Percentiles rank a stretch among this genome's conserved stretches.
phyloP scores from a whole-genome alignment of 2,888 invertebrate genomes.

The Philereme vetulata region DNA sequence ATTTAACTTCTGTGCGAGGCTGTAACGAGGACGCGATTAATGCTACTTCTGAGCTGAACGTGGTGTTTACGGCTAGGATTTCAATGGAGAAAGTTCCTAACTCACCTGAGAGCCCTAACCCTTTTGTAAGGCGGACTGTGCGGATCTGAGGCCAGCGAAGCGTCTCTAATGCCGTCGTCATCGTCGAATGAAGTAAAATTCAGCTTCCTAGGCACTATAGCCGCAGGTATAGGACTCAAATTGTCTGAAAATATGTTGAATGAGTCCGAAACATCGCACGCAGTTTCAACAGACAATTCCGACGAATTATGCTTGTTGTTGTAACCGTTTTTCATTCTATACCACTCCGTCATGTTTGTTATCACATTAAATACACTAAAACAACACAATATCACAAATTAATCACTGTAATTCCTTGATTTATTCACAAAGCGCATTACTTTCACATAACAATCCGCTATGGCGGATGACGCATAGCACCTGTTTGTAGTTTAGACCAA shows the following conservation, averaged over 20 bases:
- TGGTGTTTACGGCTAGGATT: slow-evolving; percentile 48
- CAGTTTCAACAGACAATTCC: slow-evolving; percentile 83
- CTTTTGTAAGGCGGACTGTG: slow-evolving; percentile 84
- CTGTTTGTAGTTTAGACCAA: slow-evolving; percentile 68
- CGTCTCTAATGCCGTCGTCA: slow-evolving; percentile 69
- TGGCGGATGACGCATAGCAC: slow-evolving; percentile 83
- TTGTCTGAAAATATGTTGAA: slow-evolving; percentile 85
- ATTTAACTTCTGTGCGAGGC: background rate
- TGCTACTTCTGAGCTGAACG: slow-evolving; percentile 35
- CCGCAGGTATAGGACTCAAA: slow-evolving; percentile 81
- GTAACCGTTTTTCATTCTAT: slow-evolving; percentile 72
- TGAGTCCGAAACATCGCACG: slow-evolving; percentile 86
- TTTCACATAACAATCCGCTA: slow-evolving; percentile 73
- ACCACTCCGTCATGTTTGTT: slow-evolving; percentile 75
- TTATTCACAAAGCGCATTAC: slow-evolving; percentile 64
- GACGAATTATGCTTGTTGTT: slow-evolving; percentile 74
- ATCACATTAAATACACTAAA: slow-evolving; percentile 62
- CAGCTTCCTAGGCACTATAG: slow-evolving; percentile 84
- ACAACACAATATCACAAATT: slow-evolving; percentile 56
- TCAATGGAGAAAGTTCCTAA: slow-evolving; percentile 40
- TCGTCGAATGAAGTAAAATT: slow-evolving; percentile 79
- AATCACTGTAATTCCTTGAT: slow-evolving; percentile 52
- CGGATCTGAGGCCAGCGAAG: slow-evolving; percentile 61
- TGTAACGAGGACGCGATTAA: background rate
- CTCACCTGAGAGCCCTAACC: slow-evolving; percentile 83